A percentile compares a stretch with the other conserved stretches of the same genome.
Conservation (phyloP, 2,113 vertebrate genomes). For the Tautogolabrus adspersus region DNA sequence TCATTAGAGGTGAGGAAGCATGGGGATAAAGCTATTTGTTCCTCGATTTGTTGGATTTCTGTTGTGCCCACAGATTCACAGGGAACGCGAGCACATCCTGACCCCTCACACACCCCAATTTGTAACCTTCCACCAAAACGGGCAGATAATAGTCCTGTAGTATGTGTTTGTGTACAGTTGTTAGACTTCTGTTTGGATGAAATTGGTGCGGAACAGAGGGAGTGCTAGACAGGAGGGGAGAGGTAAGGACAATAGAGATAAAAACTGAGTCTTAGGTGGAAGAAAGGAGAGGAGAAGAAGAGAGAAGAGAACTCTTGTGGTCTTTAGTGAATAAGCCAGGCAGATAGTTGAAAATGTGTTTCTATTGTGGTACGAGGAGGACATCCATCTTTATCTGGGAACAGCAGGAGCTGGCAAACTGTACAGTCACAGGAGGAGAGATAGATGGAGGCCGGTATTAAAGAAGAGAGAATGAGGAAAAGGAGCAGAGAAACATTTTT, state of each 20-base stretch:
- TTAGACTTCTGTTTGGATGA: slow-evolving; percentile 26
- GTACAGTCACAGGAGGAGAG: slow-evolving; percentile 8
- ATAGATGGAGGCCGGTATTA: slow-evolving; percentile 8
- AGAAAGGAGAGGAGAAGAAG: neutral
- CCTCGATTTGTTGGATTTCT: slow-evolving; percentile 44
- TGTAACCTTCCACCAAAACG: slow-evolving; percentile 58
- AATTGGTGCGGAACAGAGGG: slow-evolving; percentile 41
- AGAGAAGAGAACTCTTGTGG: neutral
- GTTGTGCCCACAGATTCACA: slow-evolving; percentile 46
- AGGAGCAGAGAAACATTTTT: neutral
- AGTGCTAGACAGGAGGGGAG: slow-evolving; percentile 11
- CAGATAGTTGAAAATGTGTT: slow-evolving; percentile 57
- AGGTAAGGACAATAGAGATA: neutral
- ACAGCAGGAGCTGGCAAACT: slow-evolving; percentile 54
- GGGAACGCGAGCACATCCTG: slow-evolving; percentile 47
- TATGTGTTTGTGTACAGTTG: slow-evolving; percentile 10
- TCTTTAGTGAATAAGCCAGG: slow-evolving; percentile 29
- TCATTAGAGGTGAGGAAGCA: slow-evolving; percentile 51
- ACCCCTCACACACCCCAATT: slow-evolving; percentile 67
- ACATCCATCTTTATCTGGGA: slow-evolving; percentile 58
- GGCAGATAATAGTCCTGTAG: slow-evolving; percentile 39
- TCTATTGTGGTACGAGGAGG: slow-evolving; percentile 30
- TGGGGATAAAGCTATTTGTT: slow-evolving; percentile 59
- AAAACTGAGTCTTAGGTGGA: neutral
- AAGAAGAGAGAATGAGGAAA: neutral